These are phyloP conservation scores for Clarias fuscus DNA, from an alignment of 2,797 vertebrate species.

Conservation along the genomic window DNA sequence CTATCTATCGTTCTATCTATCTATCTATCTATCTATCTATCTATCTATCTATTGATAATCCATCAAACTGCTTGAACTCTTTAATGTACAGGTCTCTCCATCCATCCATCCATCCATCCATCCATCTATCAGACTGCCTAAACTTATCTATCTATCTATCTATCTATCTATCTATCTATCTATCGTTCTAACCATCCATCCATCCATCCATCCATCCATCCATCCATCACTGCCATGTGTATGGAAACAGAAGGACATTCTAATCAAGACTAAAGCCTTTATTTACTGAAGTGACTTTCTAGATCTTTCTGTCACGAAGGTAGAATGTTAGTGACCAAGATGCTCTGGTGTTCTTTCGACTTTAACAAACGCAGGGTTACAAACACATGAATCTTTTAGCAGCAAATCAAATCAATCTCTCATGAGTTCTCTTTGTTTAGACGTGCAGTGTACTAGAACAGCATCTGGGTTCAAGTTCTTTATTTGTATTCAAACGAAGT, in stretches of 20 bases:
- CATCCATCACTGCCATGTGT: too few species aligned
- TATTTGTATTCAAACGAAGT: conserved; percentile 10
- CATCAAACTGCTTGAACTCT: too few species aligned
- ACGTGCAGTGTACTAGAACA: conserved; percentile 1
- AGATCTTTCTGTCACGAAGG: not conserved
- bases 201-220: too few species aligned
- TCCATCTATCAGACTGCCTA: too few species aligned
- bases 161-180: too few species aligned
- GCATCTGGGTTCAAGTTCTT: not conserved
- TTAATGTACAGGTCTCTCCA: too few species aligned
- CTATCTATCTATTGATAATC: too few species aligned
- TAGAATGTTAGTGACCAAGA: not conserved
- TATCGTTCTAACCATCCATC: too few species aligned
- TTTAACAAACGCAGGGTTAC: not conserved
- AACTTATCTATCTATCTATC: too few species aligned
- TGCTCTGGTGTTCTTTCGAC: not conserved
- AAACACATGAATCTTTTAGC: not conserved
- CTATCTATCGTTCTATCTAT: too few species aligned
- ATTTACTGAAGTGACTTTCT: not conserved
- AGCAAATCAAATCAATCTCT: conserved; percentile 6
- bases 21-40: too few species aligned
- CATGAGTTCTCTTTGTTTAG: not conserved
- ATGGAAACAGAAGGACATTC: not conserved
- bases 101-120: too few species aligned
- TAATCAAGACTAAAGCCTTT: not conserved